These are phyloP conservation scores for Orthosia gothica DNA, from an alignment of 2,888 invertebrate genomes.

Conservation along the genomic window DNA sequence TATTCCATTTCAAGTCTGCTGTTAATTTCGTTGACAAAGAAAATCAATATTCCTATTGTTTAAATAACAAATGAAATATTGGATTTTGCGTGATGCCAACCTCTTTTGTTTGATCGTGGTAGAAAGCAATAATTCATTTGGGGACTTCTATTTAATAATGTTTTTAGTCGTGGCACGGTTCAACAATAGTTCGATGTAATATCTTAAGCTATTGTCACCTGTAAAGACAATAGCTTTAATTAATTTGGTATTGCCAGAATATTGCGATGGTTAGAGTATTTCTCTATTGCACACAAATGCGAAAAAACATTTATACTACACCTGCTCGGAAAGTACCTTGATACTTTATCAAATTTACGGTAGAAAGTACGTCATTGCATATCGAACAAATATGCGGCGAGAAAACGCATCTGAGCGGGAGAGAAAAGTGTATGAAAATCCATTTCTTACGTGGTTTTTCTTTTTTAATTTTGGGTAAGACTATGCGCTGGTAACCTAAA, in stretches of 20 bases:
- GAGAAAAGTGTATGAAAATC: too few relatives aligned
- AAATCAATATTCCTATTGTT: conserved; percentile 57
- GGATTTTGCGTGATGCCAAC: conserved; percentile 25
- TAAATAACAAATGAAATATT: conserved; percentile 42
- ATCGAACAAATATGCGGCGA: too few relatives aligned
- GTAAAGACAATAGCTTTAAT: conserved; percentile 24
- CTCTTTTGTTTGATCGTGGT: conserved; percentile 40
- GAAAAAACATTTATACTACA: neutral
- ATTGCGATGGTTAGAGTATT: neutral
- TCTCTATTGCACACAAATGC: neutral
- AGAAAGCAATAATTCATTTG: conserved; percentile 47
- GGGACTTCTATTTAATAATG: conserved; percentile 25
- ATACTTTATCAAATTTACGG: too few relatives aligned
- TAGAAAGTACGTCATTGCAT: too few relatives aligned
- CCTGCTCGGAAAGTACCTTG: too few relatives aligned
- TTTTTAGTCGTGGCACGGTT: conserved; percentile 20
- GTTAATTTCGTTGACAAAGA: conserved; percentile 73
- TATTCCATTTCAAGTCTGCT: conserved; percentile 80
- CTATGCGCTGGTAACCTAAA: too few relatives aligned
- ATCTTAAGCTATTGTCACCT: neutral
- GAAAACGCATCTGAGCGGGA: too few relatives aligned
- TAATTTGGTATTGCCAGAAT: neutral
- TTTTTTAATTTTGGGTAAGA: too few relatives aligned
- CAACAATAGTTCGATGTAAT: neutral
- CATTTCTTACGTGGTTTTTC: too few relatives aligned